phyloP scores from a whole-genome alignment of 2,888 invertebrate genomes.

The Notodonta dromedarius region DNA sequence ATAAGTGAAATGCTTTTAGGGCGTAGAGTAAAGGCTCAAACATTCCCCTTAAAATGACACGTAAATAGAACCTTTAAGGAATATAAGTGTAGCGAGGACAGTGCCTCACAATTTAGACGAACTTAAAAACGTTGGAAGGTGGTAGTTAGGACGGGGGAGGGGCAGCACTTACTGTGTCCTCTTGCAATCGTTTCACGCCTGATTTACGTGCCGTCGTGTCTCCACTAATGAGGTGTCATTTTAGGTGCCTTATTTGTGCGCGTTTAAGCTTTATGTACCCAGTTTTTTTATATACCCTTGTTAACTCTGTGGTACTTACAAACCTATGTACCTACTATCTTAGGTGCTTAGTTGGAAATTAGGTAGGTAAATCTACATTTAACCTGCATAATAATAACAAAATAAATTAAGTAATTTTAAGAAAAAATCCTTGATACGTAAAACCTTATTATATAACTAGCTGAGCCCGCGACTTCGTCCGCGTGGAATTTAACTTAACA shows the following conservation, averaged over 20 bases:
- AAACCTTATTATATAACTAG: too few species aligned
- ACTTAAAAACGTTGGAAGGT: slow-evolving; percentile 37
- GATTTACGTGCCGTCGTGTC: slow-evolving; percentile 42
- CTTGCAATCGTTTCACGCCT: slow-evolving; percentile 46
- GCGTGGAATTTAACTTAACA: too few species aligned
- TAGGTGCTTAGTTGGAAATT: too few species aligned
- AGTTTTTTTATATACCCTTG: too few species aligned
- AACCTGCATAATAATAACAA: too few species aligned
- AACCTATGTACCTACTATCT: too few species aligned
- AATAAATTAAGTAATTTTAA: too few species aligned
- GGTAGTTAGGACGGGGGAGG: slow-evolving; percentile 40
- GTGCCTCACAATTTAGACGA: slow-evolving; percentile 39
- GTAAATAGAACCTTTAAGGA: slow-evolving; percentile 36
- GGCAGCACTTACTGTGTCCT: slow-evolving; percentile 28
- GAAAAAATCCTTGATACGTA: too few species aligned
- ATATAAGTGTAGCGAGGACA: slow-evolving; percentile 38
- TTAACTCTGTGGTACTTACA: too few species aligned
- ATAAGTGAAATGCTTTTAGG: slow-evolving; percentile 35
- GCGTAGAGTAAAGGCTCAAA: slow-evolving; percentile 31
- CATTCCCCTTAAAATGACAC: slow-evolving; percentile 34
- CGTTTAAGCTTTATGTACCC: too few species aligned
- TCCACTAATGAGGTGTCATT: slow-evolving; percentile 48
- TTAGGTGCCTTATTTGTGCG: slow-evolving; percentile 21
- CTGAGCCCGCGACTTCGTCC: too few species aligned
- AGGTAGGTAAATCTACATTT: too few species aligned